Evolutionary conservation across 1,140 invertebrate genomes (phyloP).

Genomic region (Apis florea): DNA sequence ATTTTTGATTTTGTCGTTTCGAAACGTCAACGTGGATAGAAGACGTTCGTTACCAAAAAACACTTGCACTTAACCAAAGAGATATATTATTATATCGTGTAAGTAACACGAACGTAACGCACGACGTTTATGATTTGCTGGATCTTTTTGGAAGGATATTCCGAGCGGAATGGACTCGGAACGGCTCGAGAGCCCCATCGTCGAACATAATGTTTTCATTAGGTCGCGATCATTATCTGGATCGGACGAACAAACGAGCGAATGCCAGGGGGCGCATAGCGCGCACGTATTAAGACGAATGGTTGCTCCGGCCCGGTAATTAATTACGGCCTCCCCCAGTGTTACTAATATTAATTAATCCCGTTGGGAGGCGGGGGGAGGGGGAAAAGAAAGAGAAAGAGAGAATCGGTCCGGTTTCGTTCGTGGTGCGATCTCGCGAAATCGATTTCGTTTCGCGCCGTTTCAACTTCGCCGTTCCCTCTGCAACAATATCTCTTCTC

Average conservation of each 20-base stretch:
- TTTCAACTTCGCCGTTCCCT: not conserved
- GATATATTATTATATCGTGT: no score
- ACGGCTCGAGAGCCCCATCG: conserved; percentile 19
- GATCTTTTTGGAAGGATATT: conserved; percentile 19
- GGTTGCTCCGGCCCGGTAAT: conserved; percentile 60
- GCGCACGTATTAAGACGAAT: conserved; percentile 70
- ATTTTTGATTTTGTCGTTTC: no score
- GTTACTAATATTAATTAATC: conserved; percentile 75
- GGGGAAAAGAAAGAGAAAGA: no score
- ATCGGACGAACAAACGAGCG: conserved; percentile 64
- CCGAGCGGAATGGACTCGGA: conserved; percentile 9
- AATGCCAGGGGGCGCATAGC: conserved; percentile 59
- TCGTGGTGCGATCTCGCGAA: conserved; percentile 47
- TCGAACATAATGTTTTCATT: conserved; percentile 70
- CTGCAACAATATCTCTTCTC: not conserved
- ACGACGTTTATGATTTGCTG: conserved; percentile 7
- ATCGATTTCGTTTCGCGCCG: conserved; percentile 26
- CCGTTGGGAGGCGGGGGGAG: conserved; percentile 15
- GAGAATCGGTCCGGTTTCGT: conserved; percentile 24
- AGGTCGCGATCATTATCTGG: conserved; percentile 69
- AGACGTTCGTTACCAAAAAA: no score
- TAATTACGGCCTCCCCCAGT: conserved; percentile 70
- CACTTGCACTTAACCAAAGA: no score
- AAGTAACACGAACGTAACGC: not conserved
- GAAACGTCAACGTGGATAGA: no score